phyloP scores from a whole-genome alignment of 2,797 vertebrate species.

The Limnodromus scolopaceus region DNA sequence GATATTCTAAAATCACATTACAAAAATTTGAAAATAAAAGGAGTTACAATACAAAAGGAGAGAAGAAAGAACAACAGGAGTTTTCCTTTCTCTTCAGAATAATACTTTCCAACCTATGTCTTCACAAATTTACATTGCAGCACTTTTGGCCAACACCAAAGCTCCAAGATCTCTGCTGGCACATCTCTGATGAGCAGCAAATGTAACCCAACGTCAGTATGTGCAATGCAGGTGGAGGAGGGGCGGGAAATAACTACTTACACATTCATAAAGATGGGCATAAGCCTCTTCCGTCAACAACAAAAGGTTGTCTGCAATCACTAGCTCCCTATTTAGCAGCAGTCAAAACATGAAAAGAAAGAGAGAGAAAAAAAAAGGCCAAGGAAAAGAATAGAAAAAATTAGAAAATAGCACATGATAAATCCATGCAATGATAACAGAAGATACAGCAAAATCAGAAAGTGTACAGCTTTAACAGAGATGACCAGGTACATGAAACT shows the following conservation, averaged over 20 bases:
- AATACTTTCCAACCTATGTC: neutral
- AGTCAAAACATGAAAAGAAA: neutral
- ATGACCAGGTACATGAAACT: neutral
- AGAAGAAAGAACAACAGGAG: rapidly evolving
- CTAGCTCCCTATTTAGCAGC: neutral
- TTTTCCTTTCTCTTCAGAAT: neutral
- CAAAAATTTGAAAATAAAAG: neutral
- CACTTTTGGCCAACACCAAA: neutral
- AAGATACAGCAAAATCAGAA: neutral
- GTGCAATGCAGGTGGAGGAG: rapidly evolving
- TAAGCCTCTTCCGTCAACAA: neutral
- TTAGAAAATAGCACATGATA: neutral
- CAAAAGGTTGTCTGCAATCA: neutral
- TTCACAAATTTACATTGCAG: neutral
- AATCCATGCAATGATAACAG: neutral
- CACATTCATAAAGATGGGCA: neutral
- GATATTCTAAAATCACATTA: neutral
- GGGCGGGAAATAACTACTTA: neutral
- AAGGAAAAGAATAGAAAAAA: neutral
- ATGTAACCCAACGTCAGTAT: neutral
- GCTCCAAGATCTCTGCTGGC: rapidly evolving
- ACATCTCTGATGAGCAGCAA: neutral
- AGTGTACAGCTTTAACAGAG: neutral
- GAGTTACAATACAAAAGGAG: neutral
- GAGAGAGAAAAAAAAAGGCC: neutral